Evolutionary conservation across 1,140 invertebrate species (phyloP), one percentile per base, ranked within the genome.

Genomic region (Drosophila ambigua): DNA sequence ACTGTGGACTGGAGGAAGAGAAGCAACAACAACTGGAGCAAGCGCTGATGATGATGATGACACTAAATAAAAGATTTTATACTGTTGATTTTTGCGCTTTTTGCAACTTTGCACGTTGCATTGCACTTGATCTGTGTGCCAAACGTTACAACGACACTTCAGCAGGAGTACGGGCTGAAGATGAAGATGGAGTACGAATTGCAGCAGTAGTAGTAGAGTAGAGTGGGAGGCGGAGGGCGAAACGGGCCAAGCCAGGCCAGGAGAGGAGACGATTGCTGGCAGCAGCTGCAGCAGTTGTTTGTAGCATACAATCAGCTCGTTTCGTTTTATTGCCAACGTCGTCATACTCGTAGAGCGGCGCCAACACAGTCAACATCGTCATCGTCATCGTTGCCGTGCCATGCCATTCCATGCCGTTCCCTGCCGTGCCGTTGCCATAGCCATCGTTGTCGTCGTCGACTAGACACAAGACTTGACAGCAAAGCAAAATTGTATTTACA

Each of bases 401-500:
- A 2, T 23, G 4, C 23, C 23, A 2, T 2, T 23, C 23, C 23
- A 24, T 24, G 4, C 23, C 23, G 23, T 24, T 24, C 23, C 23
- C 2, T 41, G 44, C 8, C 44, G 57, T 24, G 4, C 23, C 23
- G 48, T 51, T 28, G 26, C 26, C 26, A 28, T 28, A 28, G 26
- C 26, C 26, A 28, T 28, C 35, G 35, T 39, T 11, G 31, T 35
- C 28, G 59, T 58, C 76, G 72, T 77, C 46, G 80, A 82, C 82
- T 87, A 88, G 83, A 88, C 83, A 88, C 83, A 88, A 88, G 82
- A 88, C 79, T 88, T 88, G 83, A 88, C 83, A 88, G 83, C 83
- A 83, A 88, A 88, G 84, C 83, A 88, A 88, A 88, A 88, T 88
- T 88, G 83, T 88, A 88, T 88, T 88, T 88, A 88, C 83, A 88